Evolutionary conservation across 2,888 invertebrate genomes (phyloP), one percentile per base, ranked within the genome.

Genomic region (Cosmia trapezina): DNA sequence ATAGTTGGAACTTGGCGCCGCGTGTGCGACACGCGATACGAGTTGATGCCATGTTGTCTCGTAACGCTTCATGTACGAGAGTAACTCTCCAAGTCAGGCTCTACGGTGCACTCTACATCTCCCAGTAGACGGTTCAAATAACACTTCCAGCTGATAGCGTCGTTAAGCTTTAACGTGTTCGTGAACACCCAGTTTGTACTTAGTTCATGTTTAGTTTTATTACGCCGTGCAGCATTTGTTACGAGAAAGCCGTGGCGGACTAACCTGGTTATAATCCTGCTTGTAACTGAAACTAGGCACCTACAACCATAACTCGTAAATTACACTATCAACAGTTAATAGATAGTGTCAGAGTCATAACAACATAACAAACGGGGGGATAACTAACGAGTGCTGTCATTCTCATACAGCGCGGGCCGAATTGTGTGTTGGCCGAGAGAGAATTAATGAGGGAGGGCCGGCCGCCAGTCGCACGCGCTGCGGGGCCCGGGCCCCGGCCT

Each of bases 301-400:
- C 84, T 80, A 84, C 71, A 73, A 73, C 54, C 72, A 74, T 81
- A 84, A 77, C 80, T 86, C 79, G 80, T 86, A 88, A 88, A 89
- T 88, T 86, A 89, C 81, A 81, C 80, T 87, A 89, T 91, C 87
- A 87, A 86, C 83, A 86, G 86, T 88, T 91, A 90, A 91, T 91
- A 91, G 90, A 91, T 91, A 92, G 89, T 92, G 90, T 90, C 85
- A 84, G 88, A 87, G 86, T 90, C 90, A 90, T 90, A 91, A 89
- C 91, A 91, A 89, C 90, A 87, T 86, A 86, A 87, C 87, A 84
- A 89, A 84, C 85, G 85, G 86, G 83, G 81, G 90, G 91, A 86
- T 93, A 93, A 93, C 90, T 91, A 93, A 93, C 92, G 93, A 91
- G 90, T 89, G 90, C 92, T 93, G 93, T 92, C 93, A 92, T 89